Base-by-base conservation (phyloP, 2,888 invertebrate genomes). In the Electrophaes corylata region DNA sequence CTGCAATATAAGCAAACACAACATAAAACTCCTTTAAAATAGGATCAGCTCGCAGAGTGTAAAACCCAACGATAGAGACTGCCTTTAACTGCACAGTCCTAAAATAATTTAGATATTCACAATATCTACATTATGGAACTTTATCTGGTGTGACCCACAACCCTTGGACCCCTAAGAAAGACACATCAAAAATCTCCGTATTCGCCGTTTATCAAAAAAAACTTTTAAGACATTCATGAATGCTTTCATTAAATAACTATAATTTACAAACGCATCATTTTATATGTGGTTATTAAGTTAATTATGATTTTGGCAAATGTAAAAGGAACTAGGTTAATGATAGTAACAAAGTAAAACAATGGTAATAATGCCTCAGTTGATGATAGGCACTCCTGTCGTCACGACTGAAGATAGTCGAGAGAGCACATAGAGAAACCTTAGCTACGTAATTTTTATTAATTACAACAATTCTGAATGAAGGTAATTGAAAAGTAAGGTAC, bases 21-120 rank as follows among this genome's bases (percentile, higher is more conserved):
- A 83, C 79, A 82, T 72, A 78, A 83, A 82, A 81, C 83, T 77
- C 75, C 75, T 75, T 78, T 78, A 80, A 78, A 80, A 75, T 78
- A 78, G 78, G 76, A 84, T 84, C 83, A 82, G 78, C 79, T 79
- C 81, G 80, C 83, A 82, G 81, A 83, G 83, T 89, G 90, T 91
- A 91, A 91, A 89, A 90, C 89, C 84, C 91, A 91, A 91, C 88
- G 91, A 91, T 88, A 84, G 79, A 80, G 82, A 86, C 85, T 76
- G 80, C 76, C 77, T 79, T 83, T 84, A 76, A 75, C 75, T 75
- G 82, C 81, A 83, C 86, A 81, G 82, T 79, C 83, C 81, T 81
- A 80, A 83, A 87, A 89, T 89, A 89, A 90, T 88, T 89, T 91
- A 88, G 84, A 86, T 91, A 91, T 91, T 90, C 90, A 91, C 91